Percentiles rank a stretch among this genome's conserved stretches.
Evolutionary conservation across 2,113 vertebrate genomes (phyloP).

Genomic region (Lophura nycthemera): DNA sequence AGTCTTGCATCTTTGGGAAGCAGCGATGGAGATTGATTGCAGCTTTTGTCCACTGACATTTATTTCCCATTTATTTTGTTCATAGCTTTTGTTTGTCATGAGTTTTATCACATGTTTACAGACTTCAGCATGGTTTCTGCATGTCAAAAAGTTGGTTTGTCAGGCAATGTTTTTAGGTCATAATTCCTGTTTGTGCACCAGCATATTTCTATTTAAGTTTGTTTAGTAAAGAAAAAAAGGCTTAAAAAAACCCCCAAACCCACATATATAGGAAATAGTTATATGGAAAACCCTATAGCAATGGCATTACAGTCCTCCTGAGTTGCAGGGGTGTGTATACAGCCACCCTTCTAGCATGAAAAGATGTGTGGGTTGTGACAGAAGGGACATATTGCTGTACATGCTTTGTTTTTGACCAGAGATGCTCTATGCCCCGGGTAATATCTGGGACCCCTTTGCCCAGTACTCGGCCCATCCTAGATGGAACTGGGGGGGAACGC

Average conservation of each 20-base stretch:
- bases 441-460: background rate
- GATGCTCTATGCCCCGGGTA: accelerated
- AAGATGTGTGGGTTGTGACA: background rate
- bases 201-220: background rate
- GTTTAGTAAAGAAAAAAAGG: background rate
- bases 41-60: background rate
- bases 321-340: accelerated
- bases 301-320: too few species aligned
- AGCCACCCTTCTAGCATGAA: background rate
- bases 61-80: background rate
- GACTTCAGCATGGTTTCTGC: accelerated
- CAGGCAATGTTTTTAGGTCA: accelerated
- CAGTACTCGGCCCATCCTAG: background rate
- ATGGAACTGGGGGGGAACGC: background rate
- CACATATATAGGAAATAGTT: background rate
- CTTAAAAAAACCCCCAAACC: background rate
- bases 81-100: background rate
- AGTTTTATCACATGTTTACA: background rate
- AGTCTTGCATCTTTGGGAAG: background rate
- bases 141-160: background rate
- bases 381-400: background rate
- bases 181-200: background rate
- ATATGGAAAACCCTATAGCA: background rate
- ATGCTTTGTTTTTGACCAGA: background rate
- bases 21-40: background rate